Base-by-base conservation (phyloP, 2,113 vertebrate species). In the Paramisgurnus dabryanus region DNA sequence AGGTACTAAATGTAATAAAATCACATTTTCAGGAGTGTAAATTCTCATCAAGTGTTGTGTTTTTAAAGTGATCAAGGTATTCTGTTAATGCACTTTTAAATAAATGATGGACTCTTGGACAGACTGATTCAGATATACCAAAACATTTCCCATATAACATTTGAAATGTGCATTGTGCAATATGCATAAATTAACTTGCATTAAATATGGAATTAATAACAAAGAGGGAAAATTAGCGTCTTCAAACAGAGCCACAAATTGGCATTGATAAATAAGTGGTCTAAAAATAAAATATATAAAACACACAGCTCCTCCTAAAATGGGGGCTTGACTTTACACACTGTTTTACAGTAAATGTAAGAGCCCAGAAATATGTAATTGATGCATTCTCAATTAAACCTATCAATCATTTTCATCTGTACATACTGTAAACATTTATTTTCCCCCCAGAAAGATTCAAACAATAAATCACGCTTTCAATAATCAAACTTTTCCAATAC, bases 311-410 rank as follows among this genome's bases (percentile, higher is more conserved):
- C 7, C 17, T 71, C 11, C 12, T 12, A 53, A 53, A 40, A 60
- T 43, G 6, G 6, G n/a, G 50, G 50, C 34, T 57, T 71, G 55
- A 18, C 17, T 18, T 58, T 7, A 58, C 68, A 70, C 6, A 55
- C 66, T 47, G 11, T 39, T 49, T 71, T 27, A 71, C 50, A n/a
- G 47, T 39, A 53, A 70, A n/a, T 68, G 18, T n/a, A 50, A 76
- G 45, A 65, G 61, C 47, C 74, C 47, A 65, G 74, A 76, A 76
- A 50, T 18, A 49, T 50, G 17, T 41, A 11, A 57, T 27, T 45
- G 53, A 78, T 34, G 53, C 40, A 47, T 68, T 68, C 60, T 47
- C 60, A 39, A 61, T 64, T 65, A n/a, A 58, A 18, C n/a, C 18
- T 17, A 58, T 6, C 55, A 58, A 58, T n/a, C 41, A 78, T 43